Evolutionary conservation across 2,888 invertebrate genomes (phyloP), one percentile per base, ranked within the genome.

Genomic region (Parnassius glacialis): DNA sequence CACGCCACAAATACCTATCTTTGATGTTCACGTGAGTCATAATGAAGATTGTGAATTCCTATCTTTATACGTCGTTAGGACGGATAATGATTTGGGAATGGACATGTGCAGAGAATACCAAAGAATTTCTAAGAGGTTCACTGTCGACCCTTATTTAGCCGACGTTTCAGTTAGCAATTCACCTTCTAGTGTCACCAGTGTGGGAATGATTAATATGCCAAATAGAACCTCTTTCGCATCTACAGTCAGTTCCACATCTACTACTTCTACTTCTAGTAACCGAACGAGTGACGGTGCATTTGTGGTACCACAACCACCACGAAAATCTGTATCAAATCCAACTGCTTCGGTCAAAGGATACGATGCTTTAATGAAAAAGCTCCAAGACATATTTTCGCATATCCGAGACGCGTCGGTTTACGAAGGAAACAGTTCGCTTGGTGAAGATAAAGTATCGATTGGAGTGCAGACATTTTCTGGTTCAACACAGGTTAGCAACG

Each of bases 51-150:
- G 87, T 58, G 92, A 92, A 59, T 90, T 92, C 64, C 65, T 91
- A 0, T 91, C 92, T 0, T 67, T 92, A 0, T 88, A 89, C 52
- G 80, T 92, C 9, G 89, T 91, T 0, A 78, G 87, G 69, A 91
- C 89, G 3, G 91, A 92, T 62, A 89, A 81, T 57, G 92, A 92
- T 68, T 50, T 90, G 0, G 92, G 92, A 0, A 79, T 84, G 79
- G 92, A 92, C 53, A 90, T 92, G 80, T 89, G 86, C 65, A 83
- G 81, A 57, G 92, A 92, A 68, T 92, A 87, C 72, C 91, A 91
- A 72, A 84, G 90, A 67, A 76, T 92, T 68, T 92, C 92, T 0
- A 91, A 90, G 70, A 74, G 90, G 53, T 88, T 89, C 64, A 86
- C 90, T 0, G 86, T 89, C 5, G 92, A 92, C 66, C 85, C 92